A percentile compares a stretch with the other conserved stretches of the same genome.
Evolutionary conservation across 2,888 invertebrate species (phyloP).

Genomic region (Campoplex capitator): DNA sequence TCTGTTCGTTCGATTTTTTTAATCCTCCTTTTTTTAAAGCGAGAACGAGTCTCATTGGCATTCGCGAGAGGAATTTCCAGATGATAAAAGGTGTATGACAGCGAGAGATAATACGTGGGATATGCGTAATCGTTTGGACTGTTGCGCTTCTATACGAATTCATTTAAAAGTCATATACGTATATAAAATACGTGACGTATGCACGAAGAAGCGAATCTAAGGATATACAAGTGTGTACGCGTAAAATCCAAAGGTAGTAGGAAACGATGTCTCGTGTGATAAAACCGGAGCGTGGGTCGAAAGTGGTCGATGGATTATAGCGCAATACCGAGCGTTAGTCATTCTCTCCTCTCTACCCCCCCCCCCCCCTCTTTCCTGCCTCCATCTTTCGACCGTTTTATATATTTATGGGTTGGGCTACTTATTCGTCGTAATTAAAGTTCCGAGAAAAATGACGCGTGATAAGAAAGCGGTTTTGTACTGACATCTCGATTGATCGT

Average conservation of each 20-base stretch:
- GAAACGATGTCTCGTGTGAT: constrained; percentile 71
- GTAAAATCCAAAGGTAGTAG: constrained; percentile 37
- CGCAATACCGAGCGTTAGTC: constrained; percentile 80
- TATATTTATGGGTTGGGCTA: constrained; percentile 81
- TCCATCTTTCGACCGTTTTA: constrained; percentile 75
- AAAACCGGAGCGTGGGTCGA: constrained; percentile 79
- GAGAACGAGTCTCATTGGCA: neutral
- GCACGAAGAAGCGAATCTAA: constrained; percentile 44
- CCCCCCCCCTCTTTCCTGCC: constrained; percentile 69
- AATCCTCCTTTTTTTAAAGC: neutral
- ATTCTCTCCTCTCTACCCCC: constrained; percentile 73
- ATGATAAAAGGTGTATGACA: constrained; percentile 20
- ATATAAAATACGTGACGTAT: constrained; percentile 5
- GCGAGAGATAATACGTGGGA: constrained; percentile 42
- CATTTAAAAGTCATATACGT: neutral
- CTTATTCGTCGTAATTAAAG: constrained; percentile 80
- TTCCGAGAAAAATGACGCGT: constrained; percentile 81
- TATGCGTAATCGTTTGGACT: constrained; percentile 23
- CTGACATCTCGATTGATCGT: neutral
- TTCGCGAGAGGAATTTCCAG: constrained; percentile 35
- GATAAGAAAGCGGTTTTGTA: constrained; percentile 76
- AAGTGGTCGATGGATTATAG: constrained; percentile 78
- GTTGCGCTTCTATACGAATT: constrained; percentile 20
- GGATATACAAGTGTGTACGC: constrained; percentile 29
- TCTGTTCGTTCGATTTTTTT: neutral